These are phyloP conservation scores for Scaptomyza graminum DNA, from an alignment of 1,140 invertebrate genomes.

Conservation along the genomic window DNA sequence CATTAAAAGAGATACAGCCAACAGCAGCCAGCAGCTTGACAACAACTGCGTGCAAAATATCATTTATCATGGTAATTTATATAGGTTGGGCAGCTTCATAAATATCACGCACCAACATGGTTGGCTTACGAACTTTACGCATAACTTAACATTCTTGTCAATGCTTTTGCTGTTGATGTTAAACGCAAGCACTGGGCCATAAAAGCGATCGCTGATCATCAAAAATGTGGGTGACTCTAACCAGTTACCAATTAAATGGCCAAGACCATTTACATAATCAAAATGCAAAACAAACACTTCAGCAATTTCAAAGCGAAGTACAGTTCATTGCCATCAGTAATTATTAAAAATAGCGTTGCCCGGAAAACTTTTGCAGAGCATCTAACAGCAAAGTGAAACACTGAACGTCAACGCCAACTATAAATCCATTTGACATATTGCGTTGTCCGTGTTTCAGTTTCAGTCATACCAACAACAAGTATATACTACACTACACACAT, in stretches of 20 bases:
- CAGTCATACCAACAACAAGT: background rate
- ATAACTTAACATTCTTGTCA: constrained; percentile 74
- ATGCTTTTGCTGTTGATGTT: constrained; percentile 12
- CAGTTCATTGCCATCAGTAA: constrained; percentile 69
- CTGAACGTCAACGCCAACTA: constrained; percentile 53
- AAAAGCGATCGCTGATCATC: constrained; percentile 17
- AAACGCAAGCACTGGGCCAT: constrained; percentile 25
- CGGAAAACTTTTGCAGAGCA: constrained; percentile 68
- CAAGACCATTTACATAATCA: constrained; percentile 74
- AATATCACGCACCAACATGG: constrained; percentile 55
- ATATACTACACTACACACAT: constrained; percentile 21
- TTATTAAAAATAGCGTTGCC: constrained; percentile 58
- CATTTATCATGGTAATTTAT: constrained; percentile 81
- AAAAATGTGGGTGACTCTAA: constrained; percentile 33
- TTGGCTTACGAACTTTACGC: constrained; percentile 66
- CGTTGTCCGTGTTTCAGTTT: constrained; percentile 39
- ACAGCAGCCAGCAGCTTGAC: constrained; percentile 40
- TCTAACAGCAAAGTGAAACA: constrained; percentile 8
- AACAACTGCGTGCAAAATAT: constrained; percentile 76
- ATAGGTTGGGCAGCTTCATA: constrained; percentile 66
- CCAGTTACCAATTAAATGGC: constrained; percentile 33
- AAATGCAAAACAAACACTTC: constrained; percentile 10
- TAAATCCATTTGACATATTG: constrained; percentile 78
- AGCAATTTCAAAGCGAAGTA: constrained; percentile 22
- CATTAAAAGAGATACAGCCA: background rate